Evolutionary conservation across 2,797 vertebrate genomes (phyloP), one percentile per base, ranked within the genome.

Genomic region (Bothrops alternatus): DNA sequence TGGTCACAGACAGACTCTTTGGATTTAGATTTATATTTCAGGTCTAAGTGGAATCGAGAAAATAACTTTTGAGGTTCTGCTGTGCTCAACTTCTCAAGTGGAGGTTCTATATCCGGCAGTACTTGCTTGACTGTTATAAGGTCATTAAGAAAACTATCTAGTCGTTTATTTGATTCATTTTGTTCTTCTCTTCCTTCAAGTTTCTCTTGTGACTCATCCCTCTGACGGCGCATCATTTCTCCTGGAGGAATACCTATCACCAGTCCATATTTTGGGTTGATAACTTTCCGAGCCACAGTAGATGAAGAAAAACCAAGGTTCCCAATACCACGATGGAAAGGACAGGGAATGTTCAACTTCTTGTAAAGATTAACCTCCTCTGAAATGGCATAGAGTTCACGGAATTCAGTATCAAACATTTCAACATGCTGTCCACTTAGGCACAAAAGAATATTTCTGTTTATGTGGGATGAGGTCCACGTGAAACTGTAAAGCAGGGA

Each of bases 191-290:
- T 96, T 0, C 42, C 63, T 88, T 92, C 87, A 90, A 94, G 14
- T 3, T 94, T 93, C 0, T 94, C 95, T 18, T 96, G 95, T 60
- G 61, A 92, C 86, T 97, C 95, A 28, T 97, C 96, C 94, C 86
- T 95, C 90, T 97, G 96, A 61, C 93, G 96, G 88, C 97, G 97
- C 96, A 98, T 96, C 97, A 97, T 96, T 96, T 98, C 97, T n/a
- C 98, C 98, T 0, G 97, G 98, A 25, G 90, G 55, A 86, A 97
- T 96, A 20, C 98, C 98, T 0, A 98, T 94, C 23, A 97, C 98
- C 93, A 99, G 96, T 4, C 97, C 96, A 5, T 99, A 99, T 95
- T 99, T 99, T 86, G 99, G 99, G 93, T 99, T 99, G 97, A 99
- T 97, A 91, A 98, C 98, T 95, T 99, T 99, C 94, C 99, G 98